These are phyloP conservation scores for Drosophila emarginata DNA, from an alignment of 2,888 invertebrate species.

Conservation along the genomic window DNA sequence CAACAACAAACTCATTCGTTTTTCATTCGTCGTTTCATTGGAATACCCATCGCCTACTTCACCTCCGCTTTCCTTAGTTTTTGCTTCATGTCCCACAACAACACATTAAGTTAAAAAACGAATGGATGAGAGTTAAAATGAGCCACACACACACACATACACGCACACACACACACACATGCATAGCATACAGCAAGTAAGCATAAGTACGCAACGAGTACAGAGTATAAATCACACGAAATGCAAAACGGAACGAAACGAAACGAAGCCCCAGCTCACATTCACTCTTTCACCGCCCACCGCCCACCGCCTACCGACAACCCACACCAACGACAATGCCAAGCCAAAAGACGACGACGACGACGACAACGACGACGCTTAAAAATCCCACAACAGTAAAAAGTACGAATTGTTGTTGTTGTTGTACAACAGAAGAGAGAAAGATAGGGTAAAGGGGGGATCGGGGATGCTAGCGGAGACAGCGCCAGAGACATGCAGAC, in stretches of 20 bases:
- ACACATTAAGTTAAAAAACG: conserved; percentile 74
- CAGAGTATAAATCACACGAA: conserved; percentile 76
- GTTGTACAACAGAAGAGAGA: neutral
- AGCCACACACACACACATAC: conserved; percentile 50
- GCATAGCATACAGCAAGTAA: conserved; percentile 50
- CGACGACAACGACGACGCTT: conserved; percentile 60
- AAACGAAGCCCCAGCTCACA: conserved; percentile 39
- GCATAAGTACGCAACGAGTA: conserved; percentile 74
- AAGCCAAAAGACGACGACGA: too few relatives aligned
- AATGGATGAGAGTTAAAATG: conserved; percentile 78
- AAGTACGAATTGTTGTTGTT: conserved; percentile 39
- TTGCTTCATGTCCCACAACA: conserved; percentile 42
- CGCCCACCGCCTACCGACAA: conserved; percentile 17
- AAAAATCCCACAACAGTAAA: conserved; percentile 74
- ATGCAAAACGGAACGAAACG: conserved; percentile 65
- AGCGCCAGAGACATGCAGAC: conserved; percentile 71
- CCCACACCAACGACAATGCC: conserved; percentile 19
- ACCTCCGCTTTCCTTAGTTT: neutral
- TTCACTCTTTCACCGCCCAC: conserved; percentile 69
- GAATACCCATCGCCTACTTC: conserved; percentile 10
- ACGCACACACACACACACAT: conserved; percentile 23
- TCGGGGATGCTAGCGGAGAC: conserved; percentile 49
- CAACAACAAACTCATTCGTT: conserved; percentile 75
- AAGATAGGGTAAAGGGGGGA: conserved; percentile 16
- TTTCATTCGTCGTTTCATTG: conserved; percentile 73